Evolutionary conservation across 1,140 invertebrate genomes (phyloP), one percentile per base, ranked within the genome.

Genomic region (Hypsibius dujardini): DNA sequence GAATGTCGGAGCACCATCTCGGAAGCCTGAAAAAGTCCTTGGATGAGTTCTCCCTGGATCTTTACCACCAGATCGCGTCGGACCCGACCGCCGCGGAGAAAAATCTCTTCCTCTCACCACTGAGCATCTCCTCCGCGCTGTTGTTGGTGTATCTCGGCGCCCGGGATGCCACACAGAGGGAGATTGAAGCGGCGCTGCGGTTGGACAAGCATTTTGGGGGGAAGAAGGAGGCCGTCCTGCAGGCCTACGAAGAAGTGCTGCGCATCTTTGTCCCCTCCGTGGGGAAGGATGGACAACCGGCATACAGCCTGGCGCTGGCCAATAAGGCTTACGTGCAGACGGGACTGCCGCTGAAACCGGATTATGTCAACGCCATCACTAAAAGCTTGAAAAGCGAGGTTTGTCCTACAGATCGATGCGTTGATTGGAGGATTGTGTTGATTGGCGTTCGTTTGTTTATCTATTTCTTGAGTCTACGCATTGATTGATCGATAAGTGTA

Each of bases 71-170:
- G 62, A 67, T 67, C 62, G 62, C 62, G 3, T 12, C 62, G 12
- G 3, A 45, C 7, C 42, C 62, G 12, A 45, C 3, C 12, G 12
- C 12, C 45, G 62, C 50, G n/a, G 7, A 7, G 50, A 91, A 88
- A 56, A 67, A 67, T 42, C 12, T 67, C 12, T 67, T 67, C 42
- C 62, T 67, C 42, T 67, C 62, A 7, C 62, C 62, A 42, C 62
- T 67, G 62, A 67, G 62, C 42, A 67, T 67, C 12, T 67, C 62
- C 62, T 67, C 62, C 12, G 62, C 62, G 12, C 62, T 67, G 12
- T 42, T 67, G 62, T 42, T 67, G 42, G 62, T 45, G 62, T 67
- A 67, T 42, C 12, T 67, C 62, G 62, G 62, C 12, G 62, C 62
- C 42, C 12, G 45, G 3, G 7, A 12, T 42, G 12, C 12, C 12